These are phyloP conservation scores for Cepphus grylle DNA, from an alignment of 2,113 vertebrate species.

Conservation along the genomic window DNA sequence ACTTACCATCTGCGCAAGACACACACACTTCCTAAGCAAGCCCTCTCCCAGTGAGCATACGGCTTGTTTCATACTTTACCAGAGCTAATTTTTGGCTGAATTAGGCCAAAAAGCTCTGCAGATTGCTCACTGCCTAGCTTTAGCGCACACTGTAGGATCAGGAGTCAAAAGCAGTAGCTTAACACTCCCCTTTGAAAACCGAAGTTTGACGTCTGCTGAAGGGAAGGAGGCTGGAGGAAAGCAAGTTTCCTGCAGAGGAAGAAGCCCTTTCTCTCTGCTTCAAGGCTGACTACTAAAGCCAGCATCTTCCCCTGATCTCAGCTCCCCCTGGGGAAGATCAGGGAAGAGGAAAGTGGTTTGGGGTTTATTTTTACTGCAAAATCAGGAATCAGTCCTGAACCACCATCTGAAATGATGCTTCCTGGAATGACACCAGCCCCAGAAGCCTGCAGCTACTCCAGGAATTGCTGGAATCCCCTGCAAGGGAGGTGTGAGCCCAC, in stretches of 20 bases:
- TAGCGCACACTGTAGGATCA: background rate
- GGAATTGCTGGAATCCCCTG: background rate
- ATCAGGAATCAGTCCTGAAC: constrained; percentile 19
- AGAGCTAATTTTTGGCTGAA: background rate
- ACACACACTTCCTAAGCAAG: background rate
- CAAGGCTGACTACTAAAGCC: background rate
- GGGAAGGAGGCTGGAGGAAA: background rate
- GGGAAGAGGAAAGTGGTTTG: background rate
- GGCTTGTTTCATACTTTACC: background rate
- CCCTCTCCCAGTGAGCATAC: background rate
- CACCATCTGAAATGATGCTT: background rate
- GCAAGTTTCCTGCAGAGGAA: background rate
- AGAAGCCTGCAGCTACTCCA: background rate
- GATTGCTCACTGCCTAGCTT: background rate
- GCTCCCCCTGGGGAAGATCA: background rate
- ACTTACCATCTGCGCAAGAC: fast-evolving
- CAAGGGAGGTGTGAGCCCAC: background rate
- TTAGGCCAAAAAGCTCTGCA: background rate
- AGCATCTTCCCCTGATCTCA: background rate
- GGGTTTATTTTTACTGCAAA: constrained; percentile 42
- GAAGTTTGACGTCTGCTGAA: background rate
- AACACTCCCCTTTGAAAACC: background rate
- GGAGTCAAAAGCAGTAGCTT: background rate
- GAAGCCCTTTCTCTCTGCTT: background rate
- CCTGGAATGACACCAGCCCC: background rate